Percentiles rank a stretch among this genome's conserved stretches.
Conservation (phyloP, 2,113 vertebrate species). For the Lasiurus cinereus region DNA sequence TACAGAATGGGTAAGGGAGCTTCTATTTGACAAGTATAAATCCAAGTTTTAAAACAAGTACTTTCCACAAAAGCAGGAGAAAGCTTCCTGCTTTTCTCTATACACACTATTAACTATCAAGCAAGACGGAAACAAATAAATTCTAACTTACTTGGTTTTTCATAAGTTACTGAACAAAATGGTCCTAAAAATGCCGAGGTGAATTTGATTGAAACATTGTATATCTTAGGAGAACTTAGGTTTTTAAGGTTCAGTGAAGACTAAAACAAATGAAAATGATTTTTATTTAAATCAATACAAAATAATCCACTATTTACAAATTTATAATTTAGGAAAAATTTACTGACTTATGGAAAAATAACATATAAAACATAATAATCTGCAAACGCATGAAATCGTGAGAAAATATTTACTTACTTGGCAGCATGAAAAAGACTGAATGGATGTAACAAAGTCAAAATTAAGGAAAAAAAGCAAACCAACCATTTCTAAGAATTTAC, state of each 20-base stretch:
- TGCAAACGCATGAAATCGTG: neutral
- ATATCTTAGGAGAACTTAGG: neutral
- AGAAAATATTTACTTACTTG: constrained; percentile 93
- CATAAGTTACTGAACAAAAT: constrained; percentile 30
- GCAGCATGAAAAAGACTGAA: constrained; percentile 98
- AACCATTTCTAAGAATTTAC: neutral
- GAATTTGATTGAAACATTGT: constrained; percentile 29
- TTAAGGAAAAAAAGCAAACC: constrained; percentile 89
- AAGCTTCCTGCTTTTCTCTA: neutral
- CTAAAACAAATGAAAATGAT: constrained; percentile 42
- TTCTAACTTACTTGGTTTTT: neutral
- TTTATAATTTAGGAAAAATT: constrained; percentile 43
- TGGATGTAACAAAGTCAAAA: constrained; percentile 76
- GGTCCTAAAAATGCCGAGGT: neutral
- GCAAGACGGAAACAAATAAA: neutral
- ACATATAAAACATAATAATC: constrained; percentile 60
- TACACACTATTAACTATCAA: neutral
- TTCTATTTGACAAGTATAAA: neutral
- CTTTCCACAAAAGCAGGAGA: neutral
- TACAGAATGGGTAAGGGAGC: constrained; percentile 51
- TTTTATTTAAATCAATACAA: constrained; percentile 50
- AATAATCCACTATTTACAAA: constrained; percentile 41
- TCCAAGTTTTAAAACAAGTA: constrained; percentile 51
- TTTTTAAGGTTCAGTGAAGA: constrained; percentile 49
- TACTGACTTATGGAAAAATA: neutral